Conservation (phyloP, 2,888 invertebrate genomes). For the Punctoribates punctum region DNA sequence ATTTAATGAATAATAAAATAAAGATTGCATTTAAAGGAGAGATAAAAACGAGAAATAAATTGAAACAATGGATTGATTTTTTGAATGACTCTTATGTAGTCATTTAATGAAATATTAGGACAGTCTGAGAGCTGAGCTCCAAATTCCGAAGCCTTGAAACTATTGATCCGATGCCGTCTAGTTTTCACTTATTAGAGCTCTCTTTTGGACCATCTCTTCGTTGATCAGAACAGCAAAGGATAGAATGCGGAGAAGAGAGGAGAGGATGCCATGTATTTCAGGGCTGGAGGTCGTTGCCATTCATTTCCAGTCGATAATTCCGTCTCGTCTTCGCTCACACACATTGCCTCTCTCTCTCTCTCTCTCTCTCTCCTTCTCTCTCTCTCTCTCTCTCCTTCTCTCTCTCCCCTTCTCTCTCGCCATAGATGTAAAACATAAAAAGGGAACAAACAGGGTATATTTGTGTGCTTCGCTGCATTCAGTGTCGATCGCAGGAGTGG, state of each 20-base stretch:
- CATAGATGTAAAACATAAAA: not conserved
- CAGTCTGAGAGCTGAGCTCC: not conserved
- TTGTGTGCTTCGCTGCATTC: constrained; percentile 27
- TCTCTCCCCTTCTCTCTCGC: not conserved
- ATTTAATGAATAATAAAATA: no score
- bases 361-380: constrained; percentile 34
- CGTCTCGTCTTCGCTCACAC: not conserved
- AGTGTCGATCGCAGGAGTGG: not conserved
- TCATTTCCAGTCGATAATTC: constrained; percentile 16
- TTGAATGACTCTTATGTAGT: not conserved
- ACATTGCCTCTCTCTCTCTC: not conserved
- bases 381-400: constrained; percentile 33
- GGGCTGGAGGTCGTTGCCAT: constrained; percentile 1
- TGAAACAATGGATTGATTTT: not conserved
- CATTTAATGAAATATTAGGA: not conserved
- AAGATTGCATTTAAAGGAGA: no score
- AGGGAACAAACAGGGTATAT: not conserved
- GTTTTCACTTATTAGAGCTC: constrained; percentile 9
- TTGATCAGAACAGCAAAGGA: not conserved
- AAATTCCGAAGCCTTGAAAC: constrained; percentile 5
- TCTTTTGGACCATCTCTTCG: constrained; percentile 22
- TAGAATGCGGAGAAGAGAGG: not conserved
- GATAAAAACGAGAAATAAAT: no score
- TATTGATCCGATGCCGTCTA: constrained; percentile 14
- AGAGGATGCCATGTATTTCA: no score